phyloP scores from a whole-genome alignment of 2,797 vertebrate genomes.

The Mus minutoides region DNA sequence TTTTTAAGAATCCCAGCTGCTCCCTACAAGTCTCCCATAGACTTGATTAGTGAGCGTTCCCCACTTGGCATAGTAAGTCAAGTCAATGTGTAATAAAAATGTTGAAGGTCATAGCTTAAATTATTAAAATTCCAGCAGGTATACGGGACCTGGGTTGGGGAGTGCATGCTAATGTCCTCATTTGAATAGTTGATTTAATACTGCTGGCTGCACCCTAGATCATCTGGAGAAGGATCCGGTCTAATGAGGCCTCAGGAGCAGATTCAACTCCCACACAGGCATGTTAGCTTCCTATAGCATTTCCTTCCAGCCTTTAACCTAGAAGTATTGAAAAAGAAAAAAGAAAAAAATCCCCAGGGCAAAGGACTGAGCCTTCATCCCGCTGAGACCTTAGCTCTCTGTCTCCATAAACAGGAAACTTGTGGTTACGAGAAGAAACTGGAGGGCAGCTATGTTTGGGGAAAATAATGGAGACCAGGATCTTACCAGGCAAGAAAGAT shows the following conservation, averaged over 20 bases:
- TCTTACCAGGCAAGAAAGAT: not conserved
- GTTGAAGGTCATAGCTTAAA: conserved; percentile 34
- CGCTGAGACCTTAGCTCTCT: not conserved
- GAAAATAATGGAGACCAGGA: not conserved
- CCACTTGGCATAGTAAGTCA: not conserved
- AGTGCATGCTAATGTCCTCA: conserved; percentile 45
- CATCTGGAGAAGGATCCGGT: not conserved
- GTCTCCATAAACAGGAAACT: conserved; percentile 35
- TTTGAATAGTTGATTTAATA: conserved; percentile 60
- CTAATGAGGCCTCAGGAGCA: conserved; percentile 41
- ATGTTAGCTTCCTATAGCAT: conserved; percentile 43
- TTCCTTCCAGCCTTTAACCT: conserved; percentile 1
- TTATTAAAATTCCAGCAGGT: conserved; percentile 72
- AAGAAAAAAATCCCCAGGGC: not conserved
- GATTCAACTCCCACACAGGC: not conserved
- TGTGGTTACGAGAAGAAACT: not conserved
- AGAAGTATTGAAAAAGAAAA: not conserved
- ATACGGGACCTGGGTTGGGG: not conserved
- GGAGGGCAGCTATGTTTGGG: not conserved
- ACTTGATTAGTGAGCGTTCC: not conserved
- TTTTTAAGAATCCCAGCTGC: conserved; percentile 20
- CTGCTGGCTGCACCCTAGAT: not conserved
- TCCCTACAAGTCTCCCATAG: not conserved
- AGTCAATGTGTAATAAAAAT: conserved; percentile 3
- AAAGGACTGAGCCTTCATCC: not conserved